Evolutionary conservation across 2,888 invertebrate genomes (phyloP).

Genomic region (Autographa pulchrina): DNA sequence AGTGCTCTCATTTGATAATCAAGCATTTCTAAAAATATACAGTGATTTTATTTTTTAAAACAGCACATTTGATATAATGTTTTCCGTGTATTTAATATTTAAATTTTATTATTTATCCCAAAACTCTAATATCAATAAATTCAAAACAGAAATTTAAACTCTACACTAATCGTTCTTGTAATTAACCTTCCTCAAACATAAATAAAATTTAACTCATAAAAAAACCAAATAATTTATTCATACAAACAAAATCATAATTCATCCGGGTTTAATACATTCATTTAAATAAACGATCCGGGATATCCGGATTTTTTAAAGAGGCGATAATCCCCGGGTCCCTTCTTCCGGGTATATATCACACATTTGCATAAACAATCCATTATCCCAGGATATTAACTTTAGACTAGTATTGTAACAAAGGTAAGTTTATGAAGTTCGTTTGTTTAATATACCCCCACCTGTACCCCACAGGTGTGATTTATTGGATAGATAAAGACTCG

Average conservation of each 20-base stretch:
- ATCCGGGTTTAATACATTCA: slow-evolving; percentile 20
- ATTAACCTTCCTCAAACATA: not conserved
- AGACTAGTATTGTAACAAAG: slow-evolving; percentile 19
- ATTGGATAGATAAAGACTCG: not conserved
- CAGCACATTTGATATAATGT: too few species aligned
- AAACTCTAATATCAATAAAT: not conserved
- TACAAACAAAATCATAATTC: slow-evolving; percentile 9
- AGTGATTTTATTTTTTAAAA: too few species aligned
- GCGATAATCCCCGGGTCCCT: slow-evolving; percentile 7
- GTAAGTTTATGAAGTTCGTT: not conserved
- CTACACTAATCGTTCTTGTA: not conserved
- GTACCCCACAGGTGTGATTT: not conserved
- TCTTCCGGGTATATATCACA: slow-evolving; percentile 15
- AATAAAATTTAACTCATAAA: not conserved
- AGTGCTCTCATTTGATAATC: too few species aligned
- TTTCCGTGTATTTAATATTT: too few species aligned
- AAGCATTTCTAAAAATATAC: too few species aligned
- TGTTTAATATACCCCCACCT: not conserved
- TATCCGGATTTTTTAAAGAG: slow-evolving; percentile 9
- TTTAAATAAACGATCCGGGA: slow-evolving; percentile 25
- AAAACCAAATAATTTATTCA: not conserved
- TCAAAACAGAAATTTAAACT: not conserved
- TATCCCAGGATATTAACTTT: slow-evolving; percentile 26
- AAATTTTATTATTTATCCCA: too few species aligned
- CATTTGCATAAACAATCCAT: slow-evolving; percentile 36